phyloP scores from a whole-genome alignment of 2,797 vertebrate species.

The Balearica regulorum region DNA sequence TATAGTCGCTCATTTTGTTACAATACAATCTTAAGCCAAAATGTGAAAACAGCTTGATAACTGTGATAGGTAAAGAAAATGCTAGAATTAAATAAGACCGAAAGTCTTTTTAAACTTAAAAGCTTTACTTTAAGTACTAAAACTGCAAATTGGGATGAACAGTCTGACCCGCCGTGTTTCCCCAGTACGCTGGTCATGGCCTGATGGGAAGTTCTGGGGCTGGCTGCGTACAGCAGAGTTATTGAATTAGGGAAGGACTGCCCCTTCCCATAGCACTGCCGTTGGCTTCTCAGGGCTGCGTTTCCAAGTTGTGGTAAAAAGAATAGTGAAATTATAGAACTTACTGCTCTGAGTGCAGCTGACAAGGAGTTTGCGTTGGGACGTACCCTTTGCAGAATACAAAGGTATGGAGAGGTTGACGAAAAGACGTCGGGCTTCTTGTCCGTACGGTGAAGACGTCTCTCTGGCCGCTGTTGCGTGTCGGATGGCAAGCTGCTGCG shows the following conservation, averaged over 20 bases:
- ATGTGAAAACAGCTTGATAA: not conserved
- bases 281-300: not conserved
- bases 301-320: not conserved
- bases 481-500: no score
- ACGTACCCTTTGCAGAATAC: not conserved
- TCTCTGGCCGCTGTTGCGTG: fast-evolving
- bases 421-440: not conserved
- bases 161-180: fast-evolving
- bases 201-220: not conserved
- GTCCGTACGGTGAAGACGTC: not conserved
- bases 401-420: not conserved
- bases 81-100: no score
- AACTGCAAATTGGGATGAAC: no score
- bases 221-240: not conserved
- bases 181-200: not conserved
- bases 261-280: not conserved
- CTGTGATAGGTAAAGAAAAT: not conserved
- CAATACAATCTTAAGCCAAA: not conserved
- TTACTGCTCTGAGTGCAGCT: not conserved
- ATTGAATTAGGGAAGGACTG: not conserved
- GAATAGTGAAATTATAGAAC: not conserved
- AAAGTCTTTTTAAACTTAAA: not conserved
- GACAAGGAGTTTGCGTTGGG: not conserved
- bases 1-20: not conserved
- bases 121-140: not conserved